Evolutionary conservation across 35 echinoderm and acorn worm species (phyloP).

Genomic region (Anneissia japonica): DNA sequence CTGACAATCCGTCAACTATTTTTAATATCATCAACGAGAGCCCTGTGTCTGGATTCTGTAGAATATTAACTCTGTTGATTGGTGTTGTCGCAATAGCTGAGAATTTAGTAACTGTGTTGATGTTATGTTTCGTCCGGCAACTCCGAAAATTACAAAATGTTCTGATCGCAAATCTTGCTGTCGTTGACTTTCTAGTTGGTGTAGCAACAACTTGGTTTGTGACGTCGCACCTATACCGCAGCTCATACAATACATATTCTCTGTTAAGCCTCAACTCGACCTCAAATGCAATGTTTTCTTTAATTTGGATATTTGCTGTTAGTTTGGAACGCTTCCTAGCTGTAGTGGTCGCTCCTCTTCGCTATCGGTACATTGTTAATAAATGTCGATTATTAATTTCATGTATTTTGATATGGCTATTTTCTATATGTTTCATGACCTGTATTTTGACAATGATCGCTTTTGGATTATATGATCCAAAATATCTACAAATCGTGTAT

Average conservation of each 20-base stretch:
- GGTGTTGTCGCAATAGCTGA: neutral
- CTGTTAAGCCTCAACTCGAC: neutral
- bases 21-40: neutral
- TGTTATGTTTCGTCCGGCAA: neutral
- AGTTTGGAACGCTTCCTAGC: neutral
- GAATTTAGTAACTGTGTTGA: neutral
- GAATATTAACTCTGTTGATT: neutral
- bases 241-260: too few relatives aligned
- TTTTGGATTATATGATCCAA: neutral
- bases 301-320: neutral
- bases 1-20: too few relatives aligned
- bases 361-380: neutral
- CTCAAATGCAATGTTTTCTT: neutral
- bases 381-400: neutral
- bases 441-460: neutral
- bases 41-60: neutral
- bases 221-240: too few relatives aligned
- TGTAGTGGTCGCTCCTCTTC: neutral
- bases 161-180: neutral
- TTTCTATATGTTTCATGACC: neutral
- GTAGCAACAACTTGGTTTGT: neutral
- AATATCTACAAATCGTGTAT: neutral
- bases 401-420: neutral
- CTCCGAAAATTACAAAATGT: neutral
- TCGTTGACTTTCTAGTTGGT: neutral